These are phyloP conservation scores for Esox lucius DNA, from an alignment of 2,797 vertebrate genomes.

Conservation along the genomic window DNA sequence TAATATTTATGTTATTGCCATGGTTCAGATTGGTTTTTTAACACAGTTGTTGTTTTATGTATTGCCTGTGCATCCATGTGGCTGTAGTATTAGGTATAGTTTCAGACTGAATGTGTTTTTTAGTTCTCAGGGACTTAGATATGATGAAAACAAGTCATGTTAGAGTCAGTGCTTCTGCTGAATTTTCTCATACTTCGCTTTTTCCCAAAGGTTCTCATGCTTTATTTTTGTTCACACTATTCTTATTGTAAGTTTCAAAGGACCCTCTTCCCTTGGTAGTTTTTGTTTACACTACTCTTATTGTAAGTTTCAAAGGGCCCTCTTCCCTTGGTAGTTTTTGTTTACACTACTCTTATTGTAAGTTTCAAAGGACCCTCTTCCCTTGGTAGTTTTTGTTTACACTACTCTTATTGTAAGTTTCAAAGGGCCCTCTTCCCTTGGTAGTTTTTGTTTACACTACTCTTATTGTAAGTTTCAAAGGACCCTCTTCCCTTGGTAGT, in stretches of 20 bases:
- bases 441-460: too few species aligned
- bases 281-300: too few species aligned
- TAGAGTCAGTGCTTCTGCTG: constrained; percentile 13
- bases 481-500: too few species aligned
- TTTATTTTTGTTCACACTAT: constrained; percentile 6
- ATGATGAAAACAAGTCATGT: constrained; percentile 20
- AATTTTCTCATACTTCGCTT: constrained; percentile 20
- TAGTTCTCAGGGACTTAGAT: constrained; percentile 24
- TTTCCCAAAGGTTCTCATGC: constrained; percentile 14
- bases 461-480: too few species aligned
- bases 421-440: too few species aligned
- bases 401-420: too few species aligned
- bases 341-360: too few species aligned
- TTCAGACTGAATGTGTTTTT: constrained; percentile 16
- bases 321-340: too few species aligned
- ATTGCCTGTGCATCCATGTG: constrained; percentile 37
- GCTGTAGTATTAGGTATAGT: constrained; percentile 14
- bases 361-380: too few species aligned
- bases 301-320: too few species aligned
- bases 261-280: constrained; percentile 5
- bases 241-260: not conserved
- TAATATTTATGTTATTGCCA: constrained; percentile 22
- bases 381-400: too few species aligned
- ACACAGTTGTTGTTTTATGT: constrained; percentile 30
- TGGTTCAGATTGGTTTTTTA: constrained; percentile 3